Evolutionary conservation across 2,113 vertebrate species (phyloP).

Genomic region (Pachyramphus minor): DNA sequence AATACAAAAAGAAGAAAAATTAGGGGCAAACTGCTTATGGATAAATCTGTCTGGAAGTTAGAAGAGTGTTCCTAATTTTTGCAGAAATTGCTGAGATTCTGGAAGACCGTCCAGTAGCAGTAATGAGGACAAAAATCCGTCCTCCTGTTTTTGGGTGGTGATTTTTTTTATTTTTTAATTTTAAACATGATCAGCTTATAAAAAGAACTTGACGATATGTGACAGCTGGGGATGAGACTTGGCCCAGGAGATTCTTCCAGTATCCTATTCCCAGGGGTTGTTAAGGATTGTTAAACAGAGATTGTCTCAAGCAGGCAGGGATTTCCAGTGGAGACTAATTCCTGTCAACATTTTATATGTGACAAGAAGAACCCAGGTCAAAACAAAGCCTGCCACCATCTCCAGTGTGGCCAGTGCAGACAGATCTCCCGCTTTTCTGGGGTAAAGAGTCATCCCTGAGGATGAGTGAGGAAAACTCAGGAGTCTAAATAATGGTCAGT

Average conservation of each 20-base stretch:
- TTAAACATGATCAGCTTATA: neutral
- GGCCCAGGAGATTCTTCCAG: neutral
- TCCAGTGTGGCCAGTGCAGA: neutral
- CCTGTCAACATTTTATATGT: neutral
- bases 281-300: neutral
- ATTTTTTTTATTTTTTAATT: no score
- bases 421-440: neutral
- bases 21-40: neutral
- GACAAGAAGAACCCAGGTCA: neutral
- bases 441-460: neutral
- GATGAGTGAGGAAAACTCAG: neutral
- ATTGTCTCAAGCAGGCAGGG: neutral
- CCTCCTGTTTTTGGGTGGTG: neutral
- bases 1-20: neutral
- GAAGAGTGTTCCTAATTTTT: neutral
- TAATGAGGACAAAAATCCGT: neutral
- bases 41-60: neutral
- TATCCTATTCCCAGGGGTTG: neutral
- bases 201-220: neutral
- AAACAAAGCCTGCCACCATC: neutral
- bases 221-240: neutral
- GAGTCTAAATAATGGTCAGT: neutral
- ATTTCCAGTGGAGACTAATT: neutral
- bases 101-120: fast-evolving
- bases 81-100: neutral